Percentiles rank a stretch among this genome's conserved stretches.
phyloP scores from a whole-genome alignment of 2,797 vertebrate genomes.

The Rhinatrema bivittatum region DNA sequence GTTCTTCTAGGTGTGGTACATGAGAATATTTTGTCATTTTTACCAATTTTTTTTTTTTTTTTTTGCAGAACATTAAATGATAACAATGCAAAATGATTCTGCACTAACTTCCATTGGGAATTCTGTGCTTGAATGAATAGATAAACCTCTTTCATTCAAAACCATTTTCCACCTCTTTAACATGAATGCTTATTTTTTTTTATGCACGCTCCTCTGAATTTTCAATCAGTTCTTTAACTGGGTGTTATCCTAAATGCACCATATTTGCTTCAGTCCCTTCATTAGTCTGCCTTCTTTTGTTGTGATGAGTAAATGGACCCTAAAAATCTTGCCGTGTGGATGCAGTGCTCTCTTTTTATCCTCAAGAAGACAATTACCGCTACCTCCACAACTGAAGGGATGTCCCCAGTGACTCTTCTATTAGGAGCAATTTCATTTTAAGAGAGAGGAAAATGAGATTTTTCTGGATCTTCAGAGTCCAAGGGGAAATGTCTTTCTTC shows the following conservation, averaged over 20 bases:
- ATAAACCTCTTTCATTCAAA: slow-evolving; percentile 17
- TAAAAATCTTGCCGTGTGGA: not conserved
- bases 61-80: no score
- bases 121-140: slow-evolving; percentile 4
- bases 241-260: slow-evolving; percentile 16
- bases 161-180: slow-evolving; percentile 6
- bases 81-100: no score
- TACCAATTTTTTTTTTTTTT: no score
- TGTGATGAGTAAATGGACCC: slow-evolving; percentile 10
- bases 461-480: no score
- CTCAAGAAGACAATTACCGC: not conserved
- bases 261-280: slow-evolving; percentile 3
- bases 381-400: not conserved
- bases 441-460: no score
- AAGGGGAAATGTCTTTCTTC: rapidly evolving
- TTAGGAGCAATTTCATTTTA: not conserved
- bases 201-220: slow-evolving; percentile 22
- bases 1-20: no score
- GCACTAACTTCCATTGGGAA: slow-evolving; percentile 9
- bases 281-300: slow-evolving; percentile 17
- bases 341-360: not conserved
- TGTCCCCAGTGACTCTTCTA: slow-evolving; percentile 2
- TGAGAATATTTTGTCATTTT: no score
- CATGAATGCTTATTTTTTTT: slow-evolving; percentile 15
- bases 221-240: slow-evolving; percentile 34